These are phyloP conservation scores for Camarhynchus parvulus DNA, from an alignment of 2,113 vertebrate species.

Conservation along the genomic window DNA sequence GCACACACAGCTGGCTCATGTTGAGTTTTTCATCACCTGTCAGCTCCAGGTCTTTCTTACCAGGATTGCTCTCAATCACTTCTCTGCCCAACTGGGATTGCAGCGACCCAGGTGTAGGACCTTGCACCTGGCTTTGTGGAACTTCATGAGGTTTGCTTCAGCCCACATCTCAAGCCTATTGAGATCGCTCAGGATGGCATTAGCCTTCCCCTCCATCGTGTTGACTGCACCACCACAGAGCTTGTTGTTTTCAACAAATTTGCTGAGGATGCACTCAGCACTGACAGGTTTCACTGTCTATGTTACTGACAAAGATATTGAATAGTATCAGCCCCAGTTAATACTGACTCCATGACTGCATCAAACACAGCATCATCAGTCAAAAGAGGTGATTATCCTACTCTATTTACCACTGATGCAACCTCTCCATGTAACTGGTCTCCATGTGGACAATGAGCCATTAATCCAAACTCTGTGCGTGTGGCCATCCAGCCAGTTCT, in stretches of 20 bases:
- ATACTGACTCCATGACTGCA: neutral
- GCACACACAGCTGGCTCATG: neutral
- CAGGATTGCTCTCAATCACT: neutral
- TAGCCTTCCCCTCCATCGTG: fast-evolving
- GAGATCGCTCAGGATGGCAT: neutral
- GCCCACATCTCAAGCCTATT: neutral
- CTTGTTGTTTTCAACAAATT: neutral
- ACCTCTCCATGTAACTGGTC: neutral
- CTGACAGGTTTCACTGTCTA: neutral
- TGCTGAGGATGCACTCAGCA: neutral
- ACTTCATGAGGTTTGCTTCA: neutral
- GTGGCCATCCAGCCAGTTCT: neutral
- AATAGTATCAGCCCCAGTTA: neutral
- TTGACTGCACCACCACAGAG: neutral
- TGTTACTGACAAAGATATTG: neutral
- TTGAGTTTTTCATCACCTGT: neutral
- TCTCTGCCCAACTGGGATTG: neutral
- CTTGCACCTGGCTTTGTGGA: neutral
- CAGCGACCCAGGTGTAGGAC: neutral
- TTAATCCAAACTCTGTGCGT: neutral
- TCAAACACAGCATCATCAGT: neutral
- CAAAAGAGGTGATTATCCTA: neutral
- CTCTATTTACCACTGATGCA: neutral
- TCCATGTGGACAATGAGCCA: neutral
- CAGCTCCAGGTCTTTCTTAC: neutral